Conservation (phyloP, 2,113 vertebrate species). For the Gopherus evgoodei region DNA sequence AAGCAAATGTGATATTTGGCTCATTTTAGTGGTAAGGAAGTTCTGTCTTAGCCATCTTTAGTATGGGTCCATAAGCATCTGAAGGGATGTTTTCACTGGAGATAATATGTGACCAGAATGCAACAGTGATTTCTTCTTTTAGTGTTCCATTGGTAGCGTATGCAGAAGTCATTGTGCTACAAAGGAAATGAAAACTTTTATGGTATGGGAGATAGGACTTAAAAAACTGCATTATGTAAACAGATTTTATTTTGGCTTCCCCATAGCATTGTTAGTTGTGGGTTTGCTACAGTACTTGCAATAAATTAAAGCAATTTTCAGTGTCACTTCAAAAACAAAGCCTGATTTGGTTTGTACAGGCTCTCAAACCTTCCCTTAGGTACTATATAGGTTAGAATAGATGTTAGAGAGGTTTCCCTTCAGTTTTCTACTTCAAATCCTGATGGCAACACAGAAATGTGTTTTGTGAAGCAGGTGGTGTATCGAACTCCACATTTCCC, state of each 20-base stretch:
- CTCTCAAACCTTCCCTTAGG: neutral
- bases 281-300: neutral
- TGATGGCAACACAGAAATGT: neutral
- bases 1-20: neutral
- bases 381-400: neutral
- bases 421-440: neutral
- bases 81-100: neutral
- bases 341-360: neutral
- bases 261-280: neutral
- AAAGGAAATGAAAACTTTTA: neutral
- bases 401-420: neutral
- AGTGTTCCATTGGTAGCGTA: neutral
- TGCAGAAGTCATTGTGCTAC: neutral
- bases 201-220: neutral
- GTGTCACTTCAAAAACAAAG: neutral
- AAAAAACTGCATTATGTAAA: neutral
- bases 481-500: neutral
- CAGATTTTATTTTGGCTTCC: slow-evolving; percentile 18
- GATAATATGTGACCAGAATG: neutral
- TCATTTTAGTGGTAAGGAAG: neutral
- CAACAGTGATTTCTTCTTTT: neutral
- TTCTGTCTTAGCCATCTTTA: neutral
- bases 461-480: neutral
- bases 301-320: slow-evolving; percentile 20
- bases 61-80: neutral